Conservation (phyloP, 2,113 vertebrate genomes). For the Notiomystis cincta region DNA sequence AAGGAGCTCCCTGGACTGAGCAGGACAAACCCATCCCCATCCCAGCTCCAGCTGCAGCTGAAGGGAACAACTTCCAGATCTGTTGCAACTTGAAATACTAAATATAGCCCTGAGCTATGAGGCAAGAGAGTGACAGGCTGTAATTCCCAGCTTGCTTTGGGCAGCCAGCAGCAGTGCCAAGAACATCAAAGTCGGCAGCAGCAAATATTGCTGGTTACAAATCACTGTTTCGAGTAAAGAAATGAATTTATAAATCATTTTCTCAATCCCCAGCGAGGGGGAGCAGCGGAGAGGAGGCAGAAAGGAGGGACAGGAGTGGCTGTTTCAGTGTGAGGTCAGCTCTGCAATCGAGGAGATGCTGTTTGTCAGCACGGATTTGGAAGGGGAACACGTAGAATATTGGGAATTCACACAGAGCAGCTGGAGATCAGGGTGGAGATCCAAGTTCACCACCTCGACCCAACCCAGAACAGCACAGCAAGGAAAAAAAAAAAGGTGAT, state of each 20-base stretch:
- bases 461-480: neutral
- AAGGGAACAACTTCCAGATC: constrained; percentile 31
- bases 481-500: neutral
- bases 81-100: constrained; percentile 33
- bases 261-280: neutral
- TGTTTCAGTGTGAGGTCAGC: neutral
- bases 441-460: neutral
- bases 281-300: neutral
- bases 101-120: constrained; percentile 51
- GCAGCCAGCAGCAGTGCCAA: neutral
- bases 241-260: too few relatives aligned
- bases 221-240: too few relatives aligned
- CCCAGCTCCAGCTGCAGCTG: neutral
- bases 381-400: rapidly evolving
- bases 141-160: constrained; percentile 40
- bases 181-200: constrained; percentile 3
- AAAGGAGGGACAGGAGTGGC: neutral
- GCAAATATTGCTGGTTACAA: neutral
- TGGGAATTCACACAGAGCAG: neutral
- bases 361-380: neutral
- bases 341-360: neutral
- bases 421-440: neutral
- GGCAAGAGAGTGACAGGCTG: constrained; percentile 7
- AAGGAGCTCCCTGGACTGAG: neutral
- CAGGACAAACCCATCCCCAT: neutral